Conservation (phyloP, 2,888 invertebrate genomes). For the Acronicta alni region DNA sequence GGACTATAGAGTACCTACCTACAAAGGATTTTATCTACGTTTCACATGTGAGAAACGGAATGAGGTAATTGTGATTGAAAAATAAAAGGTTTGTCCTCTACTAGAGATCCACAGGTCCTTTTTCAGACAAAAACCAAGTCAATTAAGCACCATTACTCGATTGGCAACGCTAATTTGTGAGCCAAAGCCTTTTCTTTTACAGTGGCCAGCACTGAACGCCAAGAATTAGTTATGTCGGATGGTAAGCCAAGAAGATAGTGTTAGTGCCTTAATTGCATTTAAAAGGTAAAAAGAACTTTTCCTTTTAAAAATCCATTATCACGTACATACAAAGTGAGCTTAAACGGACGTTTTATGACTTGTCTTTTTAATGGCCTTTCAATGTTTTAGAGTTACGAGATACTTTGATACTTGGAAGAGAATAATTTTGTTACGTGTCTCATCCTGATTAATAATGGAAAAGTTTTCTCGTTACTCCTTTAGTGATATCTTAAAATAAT, state of each 20-base stretch:
- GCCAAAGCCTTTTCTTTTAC: constrained; percentile 33
- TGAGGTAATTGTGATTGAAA: too few species aligned
- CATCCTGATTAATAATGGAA: constrained; percentile 39
- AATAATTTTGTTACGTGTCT: constrained; percentile 39
- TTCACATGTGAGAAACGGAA: too few species aligned
- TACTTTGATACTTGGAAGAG: constrained; percentile 25
- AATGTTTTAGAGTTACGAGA: constrained; percentile 52
- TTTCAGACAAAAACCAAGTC: constrained; percentile 22
- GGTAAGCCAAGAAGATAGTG: constrained; percentile 31
- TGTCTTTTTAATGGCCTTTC: constrained; percentile 58
- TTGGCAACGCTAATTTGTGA: constrained; percentile 41
- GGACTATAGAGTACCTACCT: too few species aligned
- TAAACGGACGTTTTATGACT: constrained; percentile 54
- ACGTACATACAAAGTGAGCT: constrained; percentile 51
- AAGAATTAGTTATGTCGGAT: constrained; percentile 36
- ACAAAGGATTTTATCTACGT: too few species aligned
- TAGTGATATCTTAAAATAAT: constrained; percentile 47
- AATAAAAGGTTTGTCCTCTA: too few species aligned
- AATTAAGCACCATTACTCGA: constrained; percentile 33
- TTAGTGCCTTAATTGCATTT: constrained; percentile 48
- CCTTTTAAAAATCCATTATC: constrained; percentile 57
- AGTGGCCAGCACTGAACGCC: constrained; percentile 15
- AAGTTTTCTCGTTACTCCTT: constrained; percentile 54
- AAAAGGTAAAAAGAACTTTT: constrained; percentile 44
- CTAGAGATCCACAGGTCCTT: constrained; percentile 18